Evolutionary conservation across 2,113 vertebrate species (phyloP).

Genomic region (Eulemur macaco): DNA sequence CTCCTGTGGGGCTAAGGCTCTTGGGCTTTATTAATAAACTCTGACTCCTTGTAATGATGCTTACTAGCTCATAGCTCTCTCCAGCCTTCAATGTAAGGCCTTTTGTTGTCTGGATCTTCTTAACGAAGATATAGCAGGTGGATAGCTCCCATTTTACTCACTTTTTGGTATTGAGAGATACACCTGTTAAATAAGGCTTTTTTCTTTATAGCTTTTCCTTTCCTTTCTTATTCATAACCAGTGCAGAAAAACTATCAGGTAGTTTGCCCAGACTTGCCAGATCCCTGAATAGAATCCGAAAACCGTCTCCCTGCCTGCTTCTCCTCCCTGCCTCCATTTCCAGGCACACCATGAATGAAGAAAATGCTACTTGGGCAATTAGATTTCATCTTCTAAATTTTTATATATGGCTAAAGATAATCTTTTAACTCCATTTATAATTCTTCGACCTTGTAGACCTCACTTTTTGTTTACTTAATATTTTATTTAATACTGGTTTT

Average conservation of each 20-base stretch:
- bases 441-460: neutral
- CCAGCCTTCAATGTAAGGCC: neutral
- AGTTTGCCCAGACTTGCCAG: neutral
- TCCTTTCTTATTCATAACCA: neutral
- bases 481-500: neutral
- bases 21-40: neutral
- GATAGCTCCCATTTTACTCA: neutral
- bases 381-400: neutral
- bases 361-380: neutral
- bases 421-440: constrained; percentile 35
- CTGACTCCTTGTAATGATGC: neutral
- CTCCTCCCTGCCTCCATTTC: neutral
- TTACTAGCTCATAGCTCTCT: neutral
- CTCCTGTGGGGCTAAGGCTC: neutral
- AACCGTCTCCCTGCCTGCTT: neutral
- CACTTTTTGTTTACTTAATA: constrained; percentile 21
- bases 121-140: neutral
- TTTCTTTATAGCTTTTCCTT: neutral
- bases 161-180: neutral
- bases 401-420: neutral
- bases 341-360: neutral
- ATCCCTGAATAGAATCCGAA: neutral
- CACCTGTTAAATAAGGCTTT: neutral
- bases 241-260: neutral
- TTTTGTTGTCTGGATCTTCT: neutral